Conservation (phyloP, 2,113 vertebrate genomes). For the Oreochromis niloticus region DNA sequence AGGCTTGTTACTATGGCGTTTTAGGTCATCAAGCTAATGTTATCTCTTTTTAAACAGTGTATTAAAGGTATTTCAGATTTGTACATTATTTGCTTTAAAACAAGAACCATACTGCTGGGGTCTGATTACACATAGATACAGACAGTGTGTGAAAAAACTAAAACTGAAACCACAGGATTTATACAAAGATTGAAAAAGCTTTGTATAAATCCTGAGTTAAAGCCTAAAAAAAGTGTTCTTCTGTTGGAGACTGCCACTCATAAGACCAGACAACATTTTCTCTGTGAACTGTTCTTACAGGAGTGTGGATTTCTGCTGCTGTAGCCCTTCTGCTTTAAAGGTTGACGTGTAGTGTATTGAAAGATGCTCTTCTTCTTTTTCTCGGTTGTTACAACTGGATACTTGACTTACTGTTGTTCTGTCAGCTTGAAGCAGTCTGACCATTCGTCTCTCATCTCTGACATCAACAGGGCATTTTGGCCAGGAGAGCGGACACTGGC, state of each 20-base stretch:
- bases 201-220: background rate
- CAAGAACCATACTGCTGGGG: background rate
- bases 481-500: background rate
- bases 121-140: background rate
- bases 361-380: accelerated
- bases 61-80: background rate
- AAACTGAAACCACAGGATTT: background rate
- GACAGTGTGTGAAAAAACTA: background rate
- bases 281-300: background rate
- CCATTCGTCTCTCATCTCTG: background rate
- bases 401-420: background rate
- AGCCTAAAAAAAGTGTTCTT: background rate
- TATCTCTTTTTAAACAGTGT: background rate
- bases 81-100: background rate
- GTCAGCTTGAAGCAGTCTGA: background rate
- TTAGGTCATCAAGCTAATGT: background rate
- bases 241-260: background rate
- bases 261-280: background rate
- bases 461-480: background rate
- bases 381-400: background rate
- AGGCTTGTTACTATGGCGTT: background rate
- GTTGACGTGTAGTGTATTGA: background rate
- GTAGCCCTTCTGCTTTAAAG: background rate
- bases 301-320: background rate
- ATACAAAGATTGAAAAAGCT: background rate